A percentile compares a stretch with the other conserved stretches of the same genome.
Conservation (phyloP, 1,140 invertebrate species). For the roundworm (Caenorhabditis elegans) region WBcel235 BX284602.5:3320001-3320500, state of each 20-base stretch:
- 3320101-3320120: not conserved
- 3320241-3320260: not conserved
- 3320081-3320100: not conserved
- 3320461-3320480: too few species aligned
- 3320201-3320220: not conserved
- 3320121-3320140: not conserved
- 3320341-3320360: too few species aligned
- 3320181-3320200: not conserved
- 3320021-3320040: not conserved
- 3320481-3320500: too few species aligned
- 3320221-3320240: not conserved
- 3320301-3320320: too few species aligned
- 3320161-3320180: not conserved
- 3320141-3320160: not conserved
- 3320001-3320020: too few species aligned
- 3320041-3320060: not conserved
- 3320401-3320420: too few species aligned
- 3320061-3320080: not conserved
- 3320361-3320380: too few species aligned
- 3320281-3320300: not conserved
- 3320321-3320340: too few species aligned
- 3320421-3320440: too few species aligned
- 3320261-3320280: not conserved
- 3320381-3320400: too few species aligned
- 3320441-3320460: too few species aligned